A percentile compares a stretch with the other conserved stretches of the same genome.
Conservation (phyloP, 2,113 vertebrate species). For the Ahaetulla prasina region DNA sequence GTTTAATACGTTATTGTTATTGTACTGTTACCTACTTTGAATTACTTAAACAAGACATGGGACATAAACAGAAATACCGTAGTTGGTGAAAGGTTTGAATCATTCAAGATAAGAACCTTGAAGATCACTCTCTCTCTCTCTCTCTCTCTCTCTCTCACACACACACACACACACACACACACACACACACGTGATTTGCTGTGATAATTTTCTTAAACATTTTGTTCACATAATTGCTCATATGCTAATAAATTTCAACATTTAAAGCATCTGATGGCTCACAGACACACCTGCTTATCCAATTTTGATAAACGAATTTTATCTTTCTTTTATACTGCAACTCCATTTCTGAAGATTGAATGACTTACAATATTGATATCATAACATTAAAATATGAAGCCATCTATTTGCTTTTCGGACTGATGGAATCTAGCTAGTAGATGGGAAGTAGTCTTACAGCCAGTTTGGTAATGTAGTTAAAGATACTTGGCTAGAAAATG, state of each 20-base stretch:
- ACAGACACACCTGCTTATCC: neutral
- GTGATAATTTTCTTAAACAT: neutral
- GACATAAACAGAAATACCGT: neutral
- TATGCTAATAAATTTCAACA: neutral
- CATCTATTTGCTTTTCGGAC: neutral
- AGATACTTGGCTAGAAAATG: neutral
- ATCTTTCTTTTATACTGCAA: neutral
- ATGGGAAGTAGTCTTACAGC: neutral
- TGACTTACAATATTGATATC: neutral
- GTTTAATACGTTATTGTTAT: neutral
- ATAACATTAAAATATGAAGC: neutral
- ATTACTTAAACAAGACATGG: neutral
- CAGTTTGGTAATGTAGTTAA: neutral
- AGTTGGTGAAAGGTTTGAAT: neutral
- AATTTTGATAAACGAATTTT: neutral
- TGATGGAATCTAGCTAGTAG: neutral
- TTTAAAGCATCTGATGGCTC: neutral
- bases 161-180: neutral
- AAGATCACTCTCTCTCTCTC: too few relatives aligned
- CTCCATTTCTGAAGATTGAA: neutral
- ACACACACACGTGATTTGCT: neutral
- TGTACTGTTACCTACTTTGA: neutral
- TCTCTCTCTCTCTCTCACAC: too few relatives aligned
- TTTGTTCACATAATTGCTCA: neutral
- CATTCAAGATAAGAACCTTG: neutral